Evolutionary conservation across 2,113 vertebrate genomes (phyloP), one percentile per base, ranked within the genome.

Genomic region (Microtus montanus): DNA sequence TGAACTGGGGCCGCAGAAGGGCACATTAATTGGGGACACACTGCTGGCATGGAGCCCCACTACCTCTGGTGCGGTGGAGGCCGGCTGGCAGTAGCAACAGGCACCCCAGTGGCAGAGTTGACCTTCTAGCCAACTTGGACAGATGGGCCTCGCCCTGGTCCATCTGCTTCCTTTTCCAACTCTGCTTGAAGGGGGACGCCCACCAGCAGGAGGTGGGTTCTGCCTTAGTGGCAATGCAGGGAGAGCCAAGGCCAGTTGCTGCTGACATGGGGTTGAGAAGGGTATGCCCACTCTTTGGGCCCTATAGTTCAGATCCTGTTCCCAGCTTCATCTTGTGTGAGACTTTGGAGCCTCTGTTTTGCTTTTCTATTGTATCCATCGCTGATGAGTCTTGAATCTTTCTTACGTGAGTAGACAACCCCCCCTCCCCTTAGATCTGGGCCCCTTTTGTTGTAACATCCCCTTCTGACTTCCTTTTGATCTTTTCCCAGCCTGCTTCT

Each of bases 71-170:
- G 70, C 71, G 30, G 58, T 44, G 54, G 47, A 66, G 68, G 35
- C 30, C 2, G 14, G 64, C 84, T 1, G 19, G 80, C 80, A 84
- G 80, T 83, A 63, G 58, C 30, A 24, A 22, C 83, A 82, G 93
- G 49, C 49, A 70, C 49, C 87, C 87, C 54, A 4, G 83, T 83
- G 80, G 87, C 44, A 66, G 14, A 64, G 30, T 68, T 96, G 97
- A 97, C 96, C 96, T 98, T 96, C 86, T 71, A 86, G 94, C 19
- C 3, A 54, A 68, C 28, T 38, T 7, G 70, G 90, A 92, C 96
- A 97, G 96, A 97, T 97, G 96, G 96, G 89, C 93, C 94, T 96
- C 35, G 5, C 73, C 89, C 83, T 80, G 70, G 84, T 75, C 96
- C 97, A 95, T 96, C 96, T 97, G 97, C 88, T 95, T 88, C 73